Conservation (phyloP, 2,888 invertebrate species). For the Schizotus pectinicornis region DNA sequence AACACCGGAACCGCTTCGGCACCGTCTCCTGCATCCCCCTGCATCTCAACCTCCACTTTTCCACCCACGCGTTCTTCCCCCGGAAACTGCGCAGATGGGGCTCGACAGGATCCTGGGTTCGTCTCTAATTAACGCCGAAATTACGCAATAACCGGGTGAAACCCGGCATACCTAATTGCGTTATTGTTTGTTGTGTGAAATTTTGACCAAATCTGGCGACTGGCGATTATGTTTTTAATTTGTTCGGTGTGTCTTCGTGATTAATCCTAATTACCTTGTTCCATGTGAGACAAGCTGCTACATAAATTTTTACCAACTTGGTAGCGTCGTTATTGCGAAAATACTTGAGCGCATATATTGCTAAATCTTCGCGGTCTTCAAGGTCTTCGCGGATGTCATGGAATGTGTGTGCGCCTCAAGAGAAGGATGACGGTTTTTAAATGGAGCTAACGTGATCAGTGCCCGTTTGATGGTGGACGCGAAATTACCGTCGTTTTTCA, state of each 20-base stretch:
- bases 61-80: constrained; percentile 64
- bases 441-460: too few relatives aligned
- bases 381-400: constrained; percentile 23
- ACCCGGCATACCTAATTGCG: not conserved
- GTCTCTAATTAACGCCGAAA: constrained; percentile 1
- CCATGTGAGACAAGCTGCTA: constrained; percentile 7
- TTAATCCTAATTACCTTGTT: constrained; percentile 5
- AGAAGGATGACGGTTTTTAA: constrained; percentile 13
- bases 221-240: not conserved
- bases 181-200: constrained; percentile 1
- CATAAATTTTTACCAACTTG: constrained; percentile 10
- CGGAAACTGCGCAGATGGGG: constrained; percentile 74
- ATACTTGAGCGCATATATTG: constrained; percentile 10
- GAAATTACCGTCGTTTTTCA: too few relatives aligned
- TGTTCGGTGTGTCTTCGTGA: constrained; percentile 1
- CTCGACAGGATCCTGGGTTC: constrained; percentile 76
- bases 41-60: constrained; percentile 64
- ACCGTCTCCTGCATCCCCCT: constrained; percentile 62
- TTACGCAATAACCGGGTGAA: not conserved
- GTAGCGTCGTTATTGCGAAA: constrained; percentile 20
- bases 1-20: constrained; percentile 53
- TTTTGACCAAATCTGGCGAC: not conserved
- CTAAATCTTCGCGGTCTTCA: constrained; percentile 25
- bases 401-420: constrained; percentile 15
- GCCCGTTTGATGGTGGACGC: too few relatives aligned